Evolutionary conservation across 2,113 vertebrate species (phyloP).

Genomic region (Zapornia atra): DNA sequence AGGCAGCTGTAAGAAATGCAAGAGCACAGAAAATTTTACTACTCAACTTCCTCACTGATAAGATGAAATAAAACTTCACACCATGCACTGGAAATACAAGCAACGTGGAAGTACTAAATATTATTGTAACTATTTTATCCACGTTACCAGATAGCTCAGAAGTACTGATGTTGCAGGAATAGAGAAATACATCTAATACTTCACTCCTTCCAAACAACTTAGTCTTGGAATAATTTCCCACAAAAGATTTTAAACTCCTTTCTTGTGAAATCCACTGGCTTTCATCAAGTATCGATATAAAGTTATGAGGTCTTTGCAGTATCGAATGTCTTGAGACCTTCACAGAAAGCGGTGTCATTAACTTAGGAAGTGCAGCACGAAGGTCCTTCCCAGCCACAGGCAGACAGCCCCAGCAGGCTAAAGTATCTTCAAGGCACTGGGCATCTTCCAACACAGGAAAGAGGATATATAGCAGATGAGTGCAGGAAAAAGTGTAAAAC

Average conservation of each 20-base stretch:
- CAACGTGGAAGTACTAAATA: background rate
- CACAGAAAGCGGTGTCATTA: background rate
- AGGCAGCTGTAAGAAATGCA: background rate
- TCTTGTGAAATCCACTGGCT: background rate
- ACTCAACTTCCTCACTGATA: background rate
- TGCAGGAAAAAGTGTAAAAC: background rate
- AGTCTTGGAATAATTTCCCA: background rate
- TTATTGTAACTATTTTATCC: background rate
- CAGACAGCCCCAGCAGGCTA: background rate
- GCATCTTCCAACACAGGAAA: background rate
- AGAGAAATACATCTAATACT: background rate
- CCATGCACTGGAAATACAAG: background rate
- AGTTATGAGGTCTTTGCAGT: background rate
- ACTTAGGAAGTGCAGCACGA: background rate
- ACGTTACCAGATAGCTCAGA: background rate
- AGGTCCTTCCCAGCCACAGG: background rate
- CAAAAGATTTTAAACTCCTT: background rate
- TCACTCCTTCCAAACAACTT: background rate
- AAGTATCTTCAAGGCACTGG: background rate
- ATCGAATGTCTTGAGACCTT: background rate
- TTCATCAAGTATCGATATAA: background rate
- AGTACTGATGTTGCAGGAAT: rapidly evolving
- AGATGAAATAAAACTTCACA: background rate
- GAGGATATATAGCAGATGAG: rapidly evolving
- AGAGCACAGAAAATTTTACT: background rate